Percentiles rank a stretch among this genome's conserved stretches.
phyloP scores from a whole-genome alignment of 2,888 invertebrate species.

The Hyles lineata region DNA sequence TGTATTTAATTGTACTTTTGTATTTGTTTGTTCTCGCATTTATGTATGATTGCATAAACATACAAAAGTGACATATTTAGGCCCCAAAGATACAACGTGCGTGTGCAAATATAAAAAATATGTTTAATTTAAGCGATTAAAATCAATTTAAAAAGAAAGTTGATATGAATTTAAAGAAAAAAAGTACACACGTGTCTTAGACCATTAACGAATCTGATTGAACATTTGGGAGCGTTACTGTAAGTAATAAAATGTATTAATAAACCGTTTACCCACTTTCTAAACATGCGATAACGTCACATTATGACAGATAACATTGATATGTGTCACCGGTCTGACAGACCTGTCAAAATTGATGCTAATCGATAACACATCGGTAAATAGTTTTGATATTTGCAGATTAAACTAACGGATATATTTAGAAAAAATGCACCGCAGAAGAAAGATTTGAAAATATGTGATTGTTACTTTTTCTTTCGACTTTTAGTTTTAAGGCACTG shows the following conservation, averaged over 20 bases:
- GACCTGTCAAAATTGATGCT: conserved; percentile 1
- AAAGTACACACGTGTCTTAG: too few species aligned
- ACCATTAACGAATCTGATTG: too few species aligned
- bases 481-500: neutral
- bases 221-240: neutral
- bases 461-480: neutral
- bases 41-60: too few species aligned
- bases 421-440: conserved; percentile 8
- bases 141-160: too few species aligned
- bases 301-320: neutral
- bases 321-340: neutral
- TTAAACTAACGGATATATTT: neutral
- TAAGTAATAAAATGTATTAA: neutral
- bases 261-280: neutral
- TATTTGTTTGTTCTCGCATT: too few species aligned
- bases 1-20: too few species aligned
- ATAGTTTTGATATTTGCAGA: neutral
- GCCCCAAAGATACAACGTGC: too few species aligned
- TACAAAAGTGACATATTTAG: too few species aligned
- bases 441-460: neutral
- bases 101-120: too few species aligned
- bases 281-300: neutral
- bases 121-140: too few species aligned
- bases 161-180: too few species aligned
- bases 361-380: neutral